Evolutionary conservation across 2,113 vertebrate species (phyloP).

Genomic region (Channa argus): DNA sequence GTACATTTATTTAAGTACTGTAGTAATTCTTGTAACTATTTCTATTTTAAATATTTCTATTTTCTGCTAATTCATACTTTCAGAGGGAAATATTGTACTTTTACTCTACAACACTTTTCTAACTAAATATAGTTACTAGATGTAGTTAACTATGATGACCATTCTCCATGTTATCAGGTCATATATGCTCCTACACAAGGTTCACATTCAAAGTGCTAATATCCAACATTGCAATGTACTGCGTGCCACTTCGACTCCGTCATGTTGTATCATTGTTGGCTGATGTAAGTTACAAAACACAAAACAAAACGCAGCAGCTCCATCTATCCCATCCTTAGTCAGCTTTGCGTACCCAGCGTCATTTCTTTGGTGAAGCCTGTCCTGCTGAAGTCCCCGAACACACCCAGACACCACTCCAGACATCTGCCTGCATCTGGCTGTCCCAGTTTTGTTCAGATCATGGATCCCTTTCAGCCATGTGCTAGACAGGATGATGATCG

Average conservation of each 20-base stretch:
- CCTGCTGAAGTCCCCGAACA: constrained; percentile 25
- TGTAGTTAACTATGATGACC: not conserved
- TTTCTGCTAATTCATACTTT: no score
- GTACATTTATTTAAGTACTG: no score
- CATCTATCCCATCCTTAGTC: constrained; percentile 12
- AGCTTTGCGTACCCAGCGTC: constrained; percentile 14
- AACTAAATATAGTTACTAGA: no score
- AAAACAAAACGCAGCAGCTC: constrained; percentile 37
- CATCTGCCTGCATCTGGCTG: constrained; percentile 43
- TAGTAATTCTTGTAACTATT: no score
- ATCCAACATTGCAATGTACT: constrained; percentile 21
- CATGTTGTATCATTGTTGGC: constrained; percentile 66
- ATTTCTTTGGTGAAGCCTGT: constrained; percentile 44
- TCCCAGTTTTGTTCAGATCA: constrained; percentile 5
- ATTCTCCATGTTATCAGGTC: not conserved
- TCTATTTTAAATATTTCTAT: no score
- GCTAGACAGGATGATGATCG: constrained; percentile 17
- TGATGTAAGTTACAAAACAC: constrained; percentile 68
- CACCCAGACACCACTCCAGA: constrained; percentile 40
- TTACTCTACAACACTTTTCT: no score
- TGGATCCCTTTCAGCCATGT: constrained; percentile 2
- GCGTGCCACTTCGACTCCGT: constrained; percentile 37
- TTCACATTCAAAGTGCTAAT: constrained; percentile 49
- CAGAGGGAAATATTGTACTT: no score
- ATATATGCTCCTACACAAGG: constrained; percentile 16